Evolutionary conservation across 2,797 vertebrate species (phyloP).

Genomic region (Ficedula albicollis): DNA sequence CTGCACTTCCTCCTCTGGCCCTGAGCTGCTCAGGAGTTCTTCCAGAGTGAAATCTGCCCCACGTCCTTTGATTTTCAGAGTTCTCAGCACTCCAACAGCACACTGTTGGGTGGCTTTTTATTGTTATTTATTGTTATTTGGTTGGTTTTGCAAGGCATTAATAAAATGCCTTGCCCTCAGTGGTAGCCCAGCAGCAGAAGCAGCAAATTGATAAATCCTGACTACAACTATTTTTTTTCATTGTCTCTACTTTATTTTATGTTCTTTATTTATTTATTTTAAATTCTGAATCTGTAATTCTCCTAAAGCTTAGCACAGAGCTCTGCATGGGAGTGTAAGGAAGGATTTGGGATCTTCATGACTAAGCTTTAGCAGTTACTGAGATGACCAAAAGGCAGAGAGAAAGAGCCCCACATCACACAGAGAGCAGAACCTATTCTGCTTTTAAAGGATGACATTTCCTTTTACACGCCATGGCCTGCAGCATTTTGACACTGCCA

Average conservation of each 20-base stretch:
- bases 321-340: not conserved
- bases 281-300: not conserved
- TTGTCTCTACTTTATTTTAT: not conserved
- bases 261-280: not conserved
- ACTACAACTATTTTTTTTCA: not conserved
- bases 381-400: not conserved
- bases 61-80: not conserved
- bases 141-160: not conserved
- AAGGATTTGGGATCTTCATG: not conserved
- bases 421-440: not conserved
- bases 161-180: not conserved
- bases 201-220: not conserved
- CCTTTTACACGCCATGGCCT: not conserved
- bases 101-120: not conserved
- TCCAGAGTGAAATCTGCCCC: not conserved
- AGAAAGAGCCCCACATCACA: not conserved
- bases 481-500: not conserved
- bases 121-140: not conserved
- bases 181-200: not conserved
- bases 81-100: not conserved
- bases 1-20: not conserved
- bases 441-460: not conserved
- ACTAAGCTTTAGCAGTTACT: not conserved
- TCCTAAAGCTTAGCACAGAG: not conserved
- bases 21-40: not conserved